phyloP scores from a whole-genome alignment of 2,113 vertebrate genomes.

The Terrapene triunguis region DNA sequence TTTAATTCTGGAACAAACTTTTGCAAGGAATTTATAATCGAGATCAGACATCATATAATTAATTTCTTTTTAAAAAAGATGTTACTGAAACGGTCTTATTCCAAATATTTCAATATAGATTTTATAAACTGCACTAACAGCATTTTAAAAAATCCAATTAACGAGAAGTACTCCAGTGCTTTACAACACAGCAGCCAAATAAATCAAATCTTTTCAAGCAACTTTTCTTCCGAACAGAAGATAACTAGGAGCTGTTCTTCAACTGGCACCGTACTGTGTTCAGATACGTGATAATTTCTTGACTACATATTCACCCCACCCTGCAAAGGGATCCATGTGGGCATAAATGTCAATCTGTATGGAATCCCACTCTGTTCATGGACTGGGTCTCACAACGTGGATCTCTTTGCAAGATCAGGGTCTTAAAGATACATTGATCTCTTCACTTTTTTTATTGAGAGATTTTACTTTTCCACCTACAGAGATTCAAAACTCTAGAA shows the following conservation, averaged over 20 bases:
- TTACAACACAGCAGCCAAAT: neutral
- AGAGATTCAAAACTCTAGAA: constrained; percentile 4
- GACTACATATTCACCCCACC: neutral
- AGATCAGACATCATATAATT: neutral
- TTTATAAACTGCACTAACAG: neutral
- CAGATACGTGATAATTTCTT: neutral
- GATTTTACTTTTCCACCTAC: neutral
- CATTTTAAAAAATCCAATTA: neutral
- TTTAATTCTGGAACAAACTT: neutral
- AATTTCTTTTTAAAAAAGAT: neutral
- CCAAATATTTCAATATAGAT: neutral
- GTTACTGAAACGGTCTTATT: neutral
- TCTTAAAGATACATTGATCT: neutral
- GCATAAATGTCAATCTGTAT: neutral
- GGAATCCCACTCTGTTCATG: neutral
- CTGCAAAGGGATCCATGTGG: neutral
- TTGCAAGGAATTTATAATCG: neutral
- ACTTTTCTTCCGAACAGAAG: neutral
- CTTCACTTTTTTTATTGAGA: neutral
- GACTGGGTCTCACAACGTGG: neutral
- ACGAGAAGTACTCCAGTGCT: neutral
- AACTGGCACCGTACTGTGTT: neutral
- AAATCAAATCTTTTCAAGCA: neutral
- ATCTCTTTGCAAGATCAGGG: neutral
- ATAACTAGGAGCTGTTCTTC: neutral